These are phyloP conservation scores for Eupithecia abbreviata DNA, from an alignment of 2,888 invertebrate species.

Conservation along the genomic window DNA sequence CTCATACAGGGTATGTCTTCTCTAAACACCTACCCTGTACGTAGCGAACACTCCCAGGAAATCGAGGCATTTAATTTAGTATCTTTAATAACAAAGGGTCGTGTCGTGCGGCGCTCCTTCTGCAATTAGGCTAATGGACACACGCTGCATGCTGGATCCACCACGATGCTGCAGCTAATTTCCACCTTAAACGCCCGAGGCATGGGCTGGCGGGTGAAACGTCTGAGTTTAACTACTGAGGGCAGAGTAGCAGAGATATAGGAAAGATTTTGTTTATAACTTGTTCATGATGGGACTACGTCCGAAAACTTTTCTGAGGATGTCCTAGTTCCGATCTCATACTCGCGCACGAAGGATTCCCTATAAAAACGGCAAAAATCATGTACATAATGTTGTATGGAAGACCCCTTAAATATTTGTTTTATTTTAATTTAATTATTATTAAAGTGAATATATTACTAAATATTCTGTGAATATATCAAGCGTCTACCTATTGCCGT, in stretches of 20 bases:
- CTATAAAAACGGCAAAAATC: too few species aligned
- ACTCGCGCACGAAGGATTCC: too few species aligned
- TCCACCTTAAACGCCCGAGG: constrained; percentile 71
- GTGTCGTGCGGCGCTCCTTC: constrained; percentile 61
- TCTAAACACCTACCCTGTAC: constrained; percentile 12
- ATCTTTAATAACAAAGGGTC: constrained; percentile 64
- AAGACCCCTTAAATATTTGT: too few species aligned
- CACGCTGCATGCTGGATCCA: constrained; percentile 71
- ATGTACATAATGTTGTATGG: too few species aligned
- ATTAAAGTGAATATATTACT: too few species aligned
- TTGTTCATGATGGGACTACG: background rate
- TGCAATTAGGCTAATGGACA: constrained; percentile 84
- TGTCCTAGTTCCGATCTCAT: background rate
- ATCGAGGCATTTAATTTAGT: constrained; percentile 46
- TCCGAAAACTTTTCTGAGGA: background rate
- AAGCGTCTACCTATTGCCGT: too few species aligned
- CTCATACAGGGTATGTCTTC: background rate
- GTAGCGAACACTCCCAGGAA: constrained; percentile 40
- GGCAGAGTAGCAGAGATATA: background rate
- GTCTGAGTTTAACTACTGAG: constrained; percentile 20
- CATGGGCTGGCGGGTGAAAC: constrained; percentile 51
- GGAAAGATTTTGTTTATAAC: background rate
- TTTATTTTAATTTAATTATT: too few species aligned
- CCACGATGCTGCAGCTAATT: constrained; percentile 82
- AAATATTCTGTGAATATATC: too few species aligned